Conservation (phyloP, 2,113 vertebrate species). For the Tangachromis dhanisi region DNA sequence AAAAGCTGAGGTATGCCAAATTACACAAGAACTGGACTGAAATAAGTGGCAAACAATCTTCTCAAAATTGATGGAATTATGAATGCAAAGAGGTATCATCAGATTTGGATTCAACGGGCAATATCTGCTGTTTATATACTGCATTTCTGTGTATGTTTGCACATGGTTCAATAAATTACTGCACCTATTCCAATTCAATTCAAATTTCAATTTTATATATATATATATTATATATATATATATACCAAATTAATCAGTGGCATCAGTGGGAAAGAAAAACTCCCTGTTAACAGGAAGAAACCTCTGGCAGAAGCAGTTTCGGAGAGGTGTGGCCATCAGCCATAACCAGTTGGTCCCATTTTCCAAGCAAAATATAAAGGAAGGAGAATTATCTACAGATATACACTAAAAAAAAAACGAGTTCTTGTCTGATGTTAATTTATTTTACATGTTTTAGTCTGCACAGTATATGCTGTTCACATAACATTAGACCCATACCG, state of each 20-base stretch:
- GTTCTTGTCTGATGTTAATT: background rate
- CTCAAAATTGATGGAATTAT: background rate
- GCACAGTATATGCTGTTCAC: background rate
- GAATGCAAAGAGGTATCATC: background rate
- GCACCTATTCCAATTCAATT: background rate
- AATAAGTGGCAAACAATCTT: background rate
- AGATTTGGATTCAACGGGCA: background rate
- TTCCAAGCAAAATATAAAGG: background rate
- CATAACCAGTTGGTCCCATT: background rate
- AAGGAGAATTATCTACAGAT: background rate
- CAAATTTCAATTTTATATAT: background rate
- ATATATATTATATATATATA: too few species aligned
- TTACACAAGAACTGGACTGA: background rate
- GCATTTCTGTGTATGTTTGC: background rate
- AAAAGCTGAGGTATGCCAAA: background rate
- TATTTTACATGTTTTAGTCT: background rate
- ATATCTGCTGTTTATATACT: background rate
- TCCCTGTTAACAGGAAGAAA: background rate
- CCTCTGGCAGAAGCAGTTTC: background rate
- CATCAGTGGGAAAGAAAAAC: background rate
- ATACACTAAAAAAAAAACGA: background rate
- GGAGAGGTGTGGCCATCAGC: background rate
- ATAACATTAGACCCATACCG: background rate
- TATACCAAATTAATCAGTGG: background rate
- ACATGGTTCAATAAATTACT: background rate